Evolutionary conservation across 2,888 invertebrate genomes (phyloP), one percentile per base, ranked within the genome.

Genomic region (Sceliomorpha sp.): DNA sequence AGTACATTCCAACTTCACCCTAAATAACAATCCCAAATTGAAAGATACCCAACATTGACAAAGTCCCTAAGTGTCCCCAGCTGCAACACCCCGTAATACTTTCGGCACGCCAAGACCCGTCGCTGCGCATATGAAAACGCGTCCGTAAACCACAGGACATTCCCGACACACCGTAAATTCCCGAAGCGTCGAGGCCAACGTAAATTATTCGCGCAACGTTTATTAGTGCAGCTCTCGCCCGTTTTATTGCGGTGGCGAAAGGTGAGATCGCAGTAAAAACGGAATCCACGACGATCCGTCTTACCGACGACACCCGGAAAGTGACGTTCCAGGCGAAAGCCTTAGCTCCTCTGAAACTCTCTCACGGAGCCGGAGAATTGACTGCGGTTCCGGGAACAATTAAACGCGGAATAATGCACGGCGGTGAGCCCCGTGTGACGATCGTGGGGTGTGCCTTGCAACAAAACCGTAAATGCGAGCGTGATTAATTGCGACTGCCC

Each of bases 381-480:
- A 48, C 34, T 36, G 42, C 39, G 56, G 56, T 71, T 67, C 67
- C 59, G 29, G 67, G 71, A 71, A 71, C 63, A 71, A 68, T 71
- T 56, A 56, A 62, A 42, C 27, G 44, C 50, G 50, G 48, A 63
- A 70, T 64, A 70, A 60, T 59, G 68, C 47, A 36, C 53, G 45
- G 24, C 36, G 36, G 24, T 39, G 26, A 20, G 36, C 36, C 13
- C 32, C 32, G 36, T 14, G 50, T 26, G 50, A 37, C 37, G 32
- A 26, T 56, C 51, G 62, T 42, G 63, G 70, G 63, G 70, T 68
- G 66, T 62, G 66, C 69, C 66, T 48, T 31, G 66, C 71, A 71
- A 77, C 73, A 72, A 74, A 64, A 67, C 70, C 63, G 58, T 45
- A 70, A 63, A 70, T 44, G 70, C 70, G 56, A 36, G 59, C 67